Conservation (phyloP, 2,888 invertebrate species). For the Portevinia maculata region DNA sequence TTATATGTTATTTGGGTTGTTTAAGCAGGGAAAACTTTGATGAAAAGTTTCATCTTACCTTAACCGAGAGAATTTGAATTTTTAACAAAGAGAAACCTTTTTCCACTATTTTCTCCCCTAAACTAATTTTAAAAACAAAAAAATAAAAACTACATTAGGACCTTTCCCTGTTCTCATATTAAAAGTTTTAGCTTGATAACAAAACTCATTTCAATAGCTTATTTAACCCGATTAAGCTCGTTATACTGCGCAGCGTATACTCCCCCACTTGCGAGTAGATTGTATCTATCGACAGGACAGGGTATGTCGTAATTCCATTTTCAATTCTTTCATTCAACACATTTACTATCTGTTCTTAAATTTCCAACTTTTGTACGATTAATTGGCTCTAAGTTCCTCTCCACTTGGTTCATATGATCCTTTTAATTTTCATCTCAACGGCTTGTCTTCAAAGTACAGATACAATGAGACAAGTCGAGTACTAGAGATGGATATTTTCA, state of each 20-base stretch:
- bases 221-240: constrained; percentile 37
- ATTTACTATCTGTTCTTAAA: constrained; percentile 39
- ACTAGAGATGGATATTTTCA: constrained; percentile 6
- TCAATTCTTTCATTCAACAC: constrained; percentile 31
- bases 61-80: constrained; percentile 14
- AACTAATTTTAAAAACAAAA: neutral
- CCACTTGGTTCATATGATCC: constrained; percentile 5
- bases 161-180: neutral
- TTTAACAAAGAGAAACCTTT: neutral
- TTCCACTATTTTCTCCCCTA: neutral
- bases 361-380: constrained; percentile 52
- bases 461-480: neutral
- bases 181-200: constrained; percentile 20
- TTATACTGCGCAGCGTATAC: constrained; percentile 1
- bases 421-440: constrained; percentile 28
- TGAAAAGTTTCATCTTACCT: constrained; percentile 15
- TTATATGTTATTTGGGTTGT: neutral
- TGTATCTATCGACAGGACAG: neutral
- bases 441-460: neutral
- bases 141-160: neutral
- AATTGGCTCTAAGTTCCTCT: constrained; percentile 36
- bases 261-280: neutral
- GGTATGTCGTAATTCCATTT: constrained; percentile 13
- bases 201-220: constrained; percentile 22
- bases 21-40: constrained; percentile 22